Conservation (phyloP, 2,888 invertebrate genomes). For the Rhodophaea formosa region DNA sequence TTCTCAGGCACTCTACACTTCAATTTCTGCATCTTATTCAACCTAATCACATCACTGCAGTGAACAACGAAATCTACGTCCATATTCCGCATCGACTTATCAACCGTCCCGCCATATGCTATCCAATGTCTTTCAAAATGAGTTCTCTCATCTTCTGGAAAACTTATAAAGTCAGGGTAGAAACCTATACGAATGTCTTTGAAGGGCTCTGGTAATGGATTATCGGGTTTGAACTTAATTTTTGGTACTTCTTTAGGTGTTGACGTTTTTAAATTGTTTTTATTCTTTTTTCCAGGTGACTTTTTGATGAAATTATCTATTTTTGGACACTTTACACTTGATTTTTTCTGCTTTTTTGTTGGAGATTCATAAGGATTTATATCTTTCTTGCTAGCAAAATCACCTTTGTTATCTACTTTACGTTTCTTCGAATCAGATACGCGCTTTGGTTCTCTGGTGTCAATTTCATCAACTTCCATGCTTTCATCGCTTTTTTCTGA, state of each 20-base stretch:
- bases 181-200: constrained; percentile 59
- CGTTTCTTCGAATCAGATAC: not conserved
- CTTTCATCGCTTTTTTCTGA: constrained; percentile 20
- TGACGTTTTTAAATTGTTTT: constrained; percentile 21
- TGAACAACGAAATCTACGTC: constrained; percentile 67
- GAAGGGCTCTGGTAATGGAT: constrained; percentile 64
- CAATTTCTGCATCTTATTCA: constrained; percentile 52
- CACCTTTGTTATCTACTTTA: not conserved
- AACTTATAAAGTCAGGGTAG: constrained; percentile 71
- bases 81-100: constrained; percentile 53
- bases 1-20: constrained; percentile 42
- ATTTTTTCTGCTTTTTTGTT: not conserved
- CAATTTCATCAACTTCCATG: constrained; percentile 19
- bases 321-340: not conserved
- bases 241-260: constrained; percentile 26
- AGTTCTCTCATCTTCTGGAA: constrained; percentile 57
- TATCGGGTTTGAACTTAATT: constrained; percentile 43
- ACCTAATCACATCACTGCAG: constrained; percentile 47
- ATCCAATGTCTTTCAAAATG: constrained; percentile 83
- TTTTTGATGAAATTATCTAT: not conserved
- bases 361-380: not conserved
- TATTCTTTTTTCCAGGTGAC: constrained; percentile 15
- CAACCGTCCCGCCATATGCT: constrained; percentile 81
- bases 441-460: constrained; percentile 7
- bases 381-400: not conserved